phyloP scores from a whole-genome alignment of 2,888 invertebrate species.

The Idaea straminata region DNA sequence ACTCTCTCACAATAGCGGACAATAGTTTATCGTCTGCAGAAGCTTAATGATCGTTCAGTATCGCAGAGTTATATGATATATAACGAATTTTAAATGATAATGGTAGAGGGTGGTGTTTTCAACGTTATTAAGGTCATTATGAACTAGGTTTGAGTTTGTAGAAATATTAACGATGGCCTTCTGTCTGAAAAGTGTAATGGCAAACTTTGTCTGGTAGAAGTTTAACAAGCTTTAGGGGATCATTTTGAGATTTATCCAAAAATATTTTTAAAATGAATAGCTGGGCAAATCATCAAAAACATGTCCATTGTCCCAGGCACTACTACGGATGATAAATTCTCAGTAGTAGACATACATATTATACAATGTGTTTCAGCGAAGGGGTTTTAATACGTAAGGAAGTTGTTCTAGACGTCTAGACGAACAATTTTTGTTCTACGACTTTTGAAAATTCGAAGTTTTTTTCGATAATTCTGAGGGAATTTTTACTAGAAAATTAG shows the following conservation, averaged over 20 bases:
- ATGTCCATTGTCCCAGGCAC: too few species aligned
- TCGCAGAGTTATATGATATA: constrained; percentile 25
- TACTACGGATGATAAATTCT: too few species aligned
- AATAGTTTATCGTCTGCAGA: not conserved
- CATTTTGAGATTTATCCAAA: not conserved
- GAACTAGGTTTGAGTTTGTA: constrained; percentile 14
- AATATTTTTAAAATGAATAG: too few species aligned
- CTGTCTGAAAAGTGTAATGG: constrained; percentile 8
- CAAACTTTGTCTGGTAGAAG: constrained; percentile 8
- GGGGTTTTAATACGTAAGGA: too few species aligned
- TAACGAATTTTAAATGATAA: constrained; percentile 26
- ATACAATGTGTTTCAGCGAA: too few species aligned
- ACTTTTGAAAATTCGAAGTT: too few species aligned
- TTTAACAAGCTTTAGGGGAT: not conserved
- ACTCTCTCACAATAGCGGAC: not conserved
- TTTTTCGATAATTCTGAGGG: too few species aligned
- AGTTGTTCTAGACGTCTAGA: too few species aligned
- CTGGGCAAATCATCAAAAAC: too few species aligned
- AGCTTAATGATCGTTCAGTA: constrained; percentile 12
- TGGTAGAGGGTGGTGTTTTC: constrained; percentile 16
- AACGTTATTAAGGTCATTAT: constrained; percentile 21
- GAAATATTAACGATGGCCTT: constrained; percentile 4
- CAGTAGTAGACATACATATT: not conserved
- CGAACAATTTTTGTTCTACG: too few species aligned
- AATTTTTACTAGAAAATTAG: too few species aligned